These are phyloP conservation scores for Dilophus febrilis DNA, from an alignment of 2,888 invertebrate species.

Conservation along the genomic window DNA sequence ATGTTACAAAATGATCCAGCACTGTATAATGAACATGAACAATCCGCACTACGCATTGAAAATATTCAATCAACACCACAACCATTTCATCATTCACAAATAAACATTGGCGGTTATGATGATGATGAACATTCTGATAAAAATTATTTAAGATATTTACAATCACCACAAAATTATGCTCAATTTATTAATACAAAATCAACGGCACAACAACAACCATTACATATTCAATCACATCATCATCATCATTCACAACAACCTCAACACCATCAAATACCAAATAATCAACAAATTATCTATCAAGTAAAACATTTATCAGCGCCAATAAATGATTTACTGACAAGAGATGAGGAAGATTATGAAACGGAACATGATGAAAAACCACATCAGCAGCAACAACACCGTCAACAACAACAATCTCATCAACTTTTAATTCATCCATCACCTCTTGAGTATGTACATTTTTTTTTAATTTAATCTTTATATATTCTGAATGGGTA, in stretches of 20 bases:
- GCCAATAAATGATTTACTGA: neutral
- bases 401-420: conserved; percentile 7
- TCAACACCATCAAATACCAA: neutral
- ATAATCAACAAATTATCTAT: too few species aligned
- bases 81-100: neutral
- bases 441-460: neutral
- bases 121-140: neutral
- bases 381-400: conserved; percentile 14
- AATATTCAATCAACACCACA: neutral
- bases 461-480: neutral
- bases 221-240: neutral
- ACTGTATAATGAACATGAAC: too few species aligned
- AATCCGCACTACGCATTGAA: conserved; percentile 5
- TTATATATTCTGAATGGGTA: neutral
- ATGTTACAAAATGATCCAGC: conserved; percentile 24
- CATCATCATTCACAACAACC: too few species aligned
- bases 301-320: too few species aligned
- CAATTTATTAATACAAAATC: neutral
- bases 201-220: neutral
- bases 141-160: neutral
- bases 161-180: neutral
- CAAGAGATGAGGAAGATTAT: neutral
- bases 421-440: too few species aligned
- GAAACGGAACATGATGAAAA: neutral
- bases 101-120: neutral